Evolutionary conservation across 35 echinoderm and acorn worm genomes (phyloP).

Genomic region (Ptychodera flava): DNA sequence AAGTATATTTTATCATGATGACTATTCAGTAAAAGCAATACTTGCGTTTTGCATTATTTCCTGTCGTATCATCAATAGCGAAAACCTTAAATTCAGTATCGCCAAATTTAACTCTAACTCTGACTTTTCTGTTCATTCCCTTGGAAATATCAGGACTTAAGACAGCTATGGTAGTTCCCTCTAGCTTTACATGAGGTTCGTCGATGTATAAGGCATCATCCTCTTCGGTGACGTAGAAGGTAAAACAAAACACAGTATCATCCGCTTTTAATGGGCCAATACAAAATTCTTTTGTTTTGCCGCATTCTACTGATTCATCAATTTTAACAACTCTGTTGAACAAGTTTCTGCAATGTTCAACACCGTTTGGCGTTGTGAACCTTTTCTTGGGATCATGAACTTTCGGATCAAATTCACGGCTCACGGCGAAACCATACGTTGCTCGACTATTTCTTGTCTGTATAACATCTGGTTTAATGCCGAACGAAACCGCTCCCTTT

Average conservation of each 20-base stretch:
- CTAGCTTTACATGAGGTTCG: neutral
- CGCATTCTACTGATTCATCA: neutral
- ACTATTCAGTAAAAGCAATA: too few relatives aligned
- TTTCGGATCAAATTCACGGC: neutral
- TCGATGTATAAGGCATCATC: neutral
- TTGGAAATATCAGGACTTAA: neutral
- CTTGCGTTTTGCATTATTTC: too few relatives aligned
- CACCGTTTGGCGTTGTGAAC: neutral
- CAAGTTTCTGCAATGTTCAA: neutral
- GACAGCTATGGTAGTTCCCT: neutral
- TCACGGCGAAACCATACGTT: neutral
- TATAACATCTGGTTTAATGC: neutral
- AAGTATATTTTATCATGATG: too few relatives aligned
- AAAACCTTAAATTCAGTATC: neutral
- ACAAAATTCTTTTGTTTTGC: neutral
- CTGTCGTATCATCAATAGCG: too few relatives aligned
- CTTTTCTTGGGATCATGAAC: neutral
- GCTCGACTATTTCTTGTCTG: neutral
- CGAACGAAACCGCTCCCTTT: neutral
- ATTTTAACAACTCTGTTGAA: neutral
- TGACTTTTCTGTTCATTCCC: neutral
- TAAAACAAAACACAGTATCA: neutral
- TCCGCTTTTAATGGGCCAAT: neutral
- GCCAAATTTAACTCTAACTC: neutral
- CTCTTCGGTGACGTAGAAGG: neutral